phyloP scores from a whole-genome alignment of 2,113 vertebrate species.

The Nicator chloris region DNA sequence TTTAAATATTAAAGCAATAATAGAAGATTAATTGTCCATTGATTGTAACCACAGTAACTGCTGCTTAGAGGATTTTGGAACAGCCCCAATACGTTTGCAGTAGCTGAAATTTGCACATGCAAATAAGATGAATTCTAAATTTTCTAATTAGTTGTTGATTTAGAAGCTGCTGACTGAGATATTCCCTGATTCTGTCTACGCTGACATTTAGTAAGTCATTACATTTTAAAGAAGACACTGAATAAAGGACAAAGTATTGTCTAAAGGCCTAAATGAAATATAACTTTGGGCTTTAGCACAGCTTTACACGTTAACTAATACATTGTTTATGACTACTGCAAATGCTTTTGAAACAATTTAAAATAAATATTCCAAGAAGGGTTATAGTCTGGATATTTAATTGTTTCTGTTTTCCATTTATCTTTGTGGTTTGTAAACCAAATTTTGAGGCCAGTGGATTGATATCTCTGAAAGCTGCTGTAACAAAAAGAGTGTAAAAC shows the following conservation, averaged over 20 bases:
- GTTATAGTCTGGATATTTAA: background rate
- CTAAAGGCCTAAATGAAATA: background rate
- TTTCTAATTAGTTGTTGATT: conserved; percentile 35
- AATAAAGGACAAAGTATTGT: background rate
- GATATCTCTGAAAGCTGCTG: background rate
- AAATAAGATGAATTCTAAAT: conserved; percentile 51
- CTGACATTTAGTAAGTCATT: conserved; percentile 45
- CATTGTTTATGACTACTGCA: background rate
- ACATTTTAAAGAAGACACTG: background rate
- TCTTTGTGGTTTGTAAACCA: background rate
- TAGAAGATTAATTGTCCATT: background rate
- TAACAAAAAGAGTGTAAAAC: background rate
- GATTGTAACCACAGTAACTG: conserved; percentile 15
- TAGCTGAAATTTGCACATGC: conserved; percentile 66
- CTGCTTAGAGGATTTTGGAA: conserved; percentile 46
- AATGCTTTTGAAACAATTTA: background rate
- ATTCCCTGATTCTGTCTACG: conserved; percentile 9
- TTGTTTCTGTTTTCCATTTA: background rate
- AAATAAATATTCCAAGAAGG: background rate
- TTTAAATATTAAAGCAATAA: background rate
- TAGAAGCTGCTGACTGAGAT: conserved; percentile 11
- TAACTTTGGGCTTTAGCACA: background rate
- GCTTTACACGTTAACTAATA: background rate
- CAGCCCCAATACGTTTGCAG: conserved; percentile 23
- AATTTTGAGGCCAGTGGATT: background rate